These are phyloP conservation scores for Sisyra nigra DNA, from an alignment of 2,888 invertebrate genomes.

Conservation along the genomic window DNA sequence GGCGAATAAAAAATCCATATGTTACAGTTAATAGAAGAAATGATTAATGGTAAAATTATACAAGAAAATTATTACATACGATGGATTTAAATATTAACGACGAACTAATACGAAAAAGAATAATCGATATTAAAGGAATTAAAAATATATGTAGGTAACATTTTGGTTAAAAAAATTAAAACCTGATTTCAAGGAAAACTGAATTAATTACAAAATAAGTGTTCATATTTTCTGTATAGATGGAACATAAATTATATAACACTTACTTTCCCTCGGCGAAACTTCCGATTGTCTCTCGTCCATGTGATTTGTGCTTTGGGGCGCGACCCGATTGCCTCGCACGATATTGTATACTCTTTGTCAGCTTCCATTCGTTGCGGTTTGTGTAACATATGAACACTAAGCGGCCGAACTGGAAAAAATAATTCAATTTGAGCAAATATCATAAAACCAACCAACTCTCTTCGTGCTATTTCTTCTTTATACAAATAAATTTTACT, in stretches of 20 bases:
- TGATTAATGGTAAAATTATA: no score
- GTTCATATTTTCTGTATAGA: not conserved
- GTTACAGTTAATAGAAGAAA: no score
- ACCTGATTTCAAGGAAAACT: not conserved
- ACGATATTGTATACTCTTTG: slow-evolving; percentile 61
- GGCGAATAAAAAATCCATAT: no score
- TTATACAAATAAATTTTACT: no score
- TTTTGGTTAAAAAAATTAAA: no score
- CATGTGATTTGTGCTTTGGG: slow-evolving; percentile 73
- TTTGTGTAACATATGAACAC: slow-evolving; percentile 61
- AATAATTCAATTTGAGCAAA: not conserved
- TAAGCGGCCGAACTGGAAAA: slow-evolving; percentile 60
- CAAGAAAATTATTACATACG: no score
- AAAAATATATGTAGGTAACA: no score
- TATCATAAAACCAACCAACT: no score
- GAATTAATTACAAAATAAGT: slow-evolving; percentile 5
- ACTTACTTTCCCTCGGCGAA: slow-evolving; percentile 60
- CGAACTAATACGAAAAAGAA: no score
- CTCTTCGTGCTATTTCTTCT: no score
- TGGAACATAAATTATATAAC: slow-evolving; percentile 3
- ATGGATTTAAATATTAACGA: no score
- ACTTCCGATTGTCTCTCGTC: slow-evolving; percentile 65
- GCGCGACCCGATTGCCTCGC: slow-evolving; percentile 71
- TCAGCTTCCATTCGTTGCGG: slow-evolving; percentile 63
- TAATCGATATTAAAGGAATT: no score